Conservation (phyloP, 2,888 invertebrate species). For the Galerucella pusilla region DNA sequence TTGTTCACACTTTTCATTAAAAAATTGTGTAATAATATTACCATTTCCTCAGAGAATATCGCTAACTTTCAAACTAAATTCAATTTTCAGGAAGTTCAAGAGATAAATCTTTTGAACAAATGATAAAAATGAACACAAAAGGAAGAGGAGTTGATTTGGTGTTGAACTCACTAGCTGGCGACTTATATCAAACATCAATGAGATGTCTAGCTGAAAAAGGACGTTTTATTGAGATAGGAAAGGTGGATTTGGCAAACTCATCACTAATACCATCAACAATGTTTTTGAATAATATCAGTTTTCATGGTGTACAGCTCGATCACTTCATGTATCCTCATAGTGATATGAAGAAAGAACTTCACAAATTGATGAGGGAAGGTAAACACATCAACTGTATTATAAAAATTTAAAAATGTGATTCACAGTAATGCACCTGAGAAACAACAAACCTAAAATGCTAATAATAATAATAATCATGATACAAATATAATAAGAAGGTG, state of each 20-base stretch:
- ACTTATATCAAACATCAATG: slow-evolving; percentile 81
- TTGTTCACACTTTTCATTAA: too few species aligned
- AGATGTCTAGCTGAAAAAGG: slow-evolving; percentile 72
- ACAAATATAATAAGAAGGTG: too few species aligned
- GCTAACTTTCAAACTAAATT: too few species aligned
- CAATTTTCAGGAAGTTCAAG: slow-evolving; percentile 71
- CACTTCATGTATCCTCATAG: neutral
- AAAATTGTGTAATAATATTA: too few species aligned
- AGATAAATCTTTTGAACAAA: slow-evolving; percentile 85
- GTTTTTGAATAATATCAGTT: slow-evolving; percentile 78
- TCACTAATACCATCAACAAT: slow-evolving; percentile 72
- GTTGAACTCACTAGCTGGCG: slow-evolving; percentile 90
- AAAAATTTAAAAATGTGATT: too few species aligned
- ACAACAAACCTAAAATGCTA: too few species aligned
- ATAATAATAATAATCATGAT: too few species aligned
- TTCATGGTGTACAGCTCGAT: slow-evolving; percentile 83
- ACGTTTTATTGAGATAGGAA: slow-evolving; percentile 86
- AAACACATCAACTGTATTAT: too few species aligned
- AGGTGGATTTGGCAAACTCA: slow-evolving; percentile 80
- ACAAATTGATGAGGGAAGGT: too few species aligned
- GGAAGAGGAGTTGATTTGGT: slow-evolving; percentile 92
- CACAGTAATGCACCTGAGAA: too few species aligned
- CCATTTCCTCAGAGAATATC: too few species aligned
- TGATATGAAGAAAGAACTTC: too few species aligned
- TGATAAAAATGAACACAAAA: slow-evolving; percentile 81